Evolutionary conservation across 1,140 invertebrate species (phyloP), one percentile per base, ranked within the genome.

Genomic region (Polypedilum vanderplanki): DNA sequence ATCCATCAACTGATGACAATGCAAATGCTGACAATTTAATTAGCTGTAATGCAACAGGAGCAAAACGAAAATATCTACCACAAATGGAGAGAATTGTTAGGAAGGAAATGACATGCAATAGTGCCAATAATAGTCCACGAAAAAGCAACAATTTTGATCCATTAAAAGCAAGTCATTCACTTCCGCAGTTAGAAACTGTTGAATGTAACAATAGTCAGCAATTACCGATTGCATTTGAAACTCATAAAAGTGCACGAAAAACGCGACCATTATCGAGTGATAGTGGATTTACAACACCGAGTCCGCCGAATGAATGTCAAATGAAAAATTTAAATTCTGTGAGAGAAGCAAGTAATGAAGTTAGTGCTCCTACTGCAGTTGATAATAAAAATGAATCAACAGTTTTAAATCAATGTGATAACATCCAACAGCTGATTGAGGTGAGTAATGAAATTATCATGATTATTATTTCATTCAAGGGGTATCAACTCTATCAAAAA

Each of bases 341-440:
- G 65, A 18, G 20, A n/a, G 65, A 57, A 57, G 20, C 65, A 70
- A 70, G 18, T 22, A 22, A 20, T 70, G 17, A 18, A 20, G 8
- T n/a, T 18, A 70, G 41, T 46, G 15, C 9, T 46, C 1, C 2
- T 46, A 4, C 0, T 57, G 46, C 9, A 4, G n/a, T n/a, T n/a
- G n/a, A 12, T 8, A 12, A 57, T 46, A 57, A 57, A 18, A 81
- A 82, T 78, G 78, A 81, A 18, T 78, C 80, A 17, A 80, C 82
- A n/a, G 70, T 83, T 57, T 77, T 82, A 15, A 79, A 82, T 77
- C 81, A 83, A 70, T 83, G 81, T 75, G 81, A 83, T 75, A 82
- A 80, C 75, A 79, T 82, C 65, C 80, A 83, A 76, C 80, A 80
- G 41, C 82, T 82, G 75, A 81, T 82, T 77, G 81, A 82, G 81